A percentile compares a stretch with the other conserved stretches of the same genome.
Conservation (phyloP, 2,797 vertebrate genomes). For the Rachycentron canadum region DNA sequence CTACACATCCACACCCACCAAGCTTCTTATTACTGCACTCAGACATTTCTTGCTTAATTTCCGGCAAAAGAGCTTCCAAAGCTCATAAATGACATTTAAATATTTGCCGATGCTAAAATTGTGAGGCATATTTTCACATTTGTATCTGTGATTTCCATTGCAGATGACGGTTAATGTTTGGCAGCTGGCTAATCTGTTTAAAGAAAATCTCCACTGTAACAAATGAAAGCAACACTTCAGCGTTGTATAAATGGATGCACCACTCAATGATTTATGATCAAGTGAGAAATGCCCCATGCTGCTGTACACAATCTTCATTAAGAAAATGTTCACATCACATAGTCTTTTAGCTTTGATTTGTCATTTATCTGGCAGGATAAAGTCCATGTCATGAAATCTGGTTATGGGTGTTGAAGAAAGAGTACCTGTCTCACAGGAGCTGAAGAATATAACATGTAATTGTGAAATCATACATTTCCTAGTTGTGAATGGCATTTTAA, state of each 20-base stretch:
- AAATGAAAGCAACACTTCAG: constrained; percentile 31
- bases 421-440: not conserved
- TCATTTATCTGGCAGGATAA: constrained; percentile 7
- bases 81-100: constrained; percentile 38
- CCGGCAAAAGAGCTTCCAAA: constrained; percentile 10
- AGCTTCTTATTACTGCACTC: constrained; percentile 27
- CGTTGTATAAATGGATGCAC: constrained; percentile 19
- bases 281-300: constrained; percentile 20
- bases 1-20: constrained; percentile 10
- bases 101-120: constrained; percentile 32
- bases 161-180: constrained; percentile 40
- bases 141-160: constrained; percentile 41
- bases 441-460: not conserved
- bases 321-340: not conserved
- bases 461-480: constrained; percentile 3
- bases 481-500: not conserved
- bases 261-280: constrained; percentile 21
- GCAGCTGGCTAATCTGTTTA: constrained; percentile 47
- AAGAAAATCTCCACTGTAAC: constrained; percentile 37
- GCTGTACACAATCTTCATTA: constrained; percentile 16
- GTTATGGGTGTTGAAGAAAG: not conserved
- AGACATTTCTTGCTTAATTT: constrained; percentile 50
- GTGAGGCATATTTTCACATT: constrained; percentile 31
- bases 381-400: constrained; percentile 1
- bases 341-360: not conserved